phyloP scores from a whole-genome alignment of 2,113 vertebrate genomes.

The Psammodynastes pulverulentus region DNA sequence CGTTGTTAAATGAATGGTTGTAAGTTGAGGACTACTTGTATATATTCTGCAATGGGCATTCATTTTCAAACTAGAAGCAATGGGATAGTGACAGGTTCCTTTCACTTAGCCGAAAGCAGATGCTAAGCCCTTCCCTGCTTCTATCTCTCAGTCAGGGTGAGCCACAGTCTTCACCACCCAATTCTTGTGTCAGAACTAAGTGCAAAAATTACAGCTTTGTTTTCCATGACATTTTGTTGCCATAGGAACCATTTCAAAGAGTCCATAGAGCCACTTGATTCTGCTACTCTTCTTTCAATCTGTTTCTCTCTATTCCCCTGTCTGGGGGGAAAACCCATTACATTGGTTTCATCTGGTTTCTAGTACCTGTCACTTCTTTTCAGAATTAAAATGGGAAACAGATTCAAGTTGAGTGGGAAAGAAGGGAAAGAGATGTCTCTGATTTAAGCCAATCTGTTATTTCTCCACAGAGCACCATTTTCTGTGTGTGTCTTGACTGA shows the following conservation, averaged over 20 bases:
- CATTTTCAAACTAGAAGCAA: not conserved
- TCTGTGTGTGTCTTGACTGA: not conserved
- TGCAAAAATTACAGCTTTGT: not conserved
- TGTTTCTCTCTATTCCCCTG: not conserved
- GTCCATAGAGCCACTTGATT: not conserved
- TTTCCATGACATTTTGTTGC: not conserved
- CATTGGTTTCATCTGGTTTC: not conserved
- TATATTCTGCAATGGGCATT: not conserved
- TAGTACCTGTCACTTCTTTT: not conserved
- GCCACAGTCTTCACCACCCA: not conserved
- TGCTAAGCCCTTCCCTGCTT: not conserved
- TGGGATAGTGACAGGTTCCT: not conserved
- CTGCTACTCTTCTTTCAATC: not conserved
- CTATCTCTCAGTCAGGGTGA: not conserved
- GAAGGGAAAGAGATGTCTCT: not conserved
- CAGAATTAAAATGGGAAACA: not conserved
- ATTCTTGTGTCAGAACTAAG: not conserved
- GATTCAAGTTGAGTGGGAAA: not conserved
- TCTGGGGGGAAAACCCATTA: not conserved
- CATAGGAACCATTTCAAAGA: not conserved
- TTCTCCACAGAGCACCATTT: not conserved
- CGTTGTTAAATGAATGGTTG: not conserved
- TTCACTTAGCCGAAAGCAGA: not conserved
- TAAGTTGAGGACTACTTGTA: not conserved
- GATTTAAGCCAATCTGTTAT: not conserved